A percentile compares a stretch with the other conserved stretches of the same genome.
phyloP scores from a whole-genome alignment of 2,888 invertebrate genomes.

The Orchestes rusci region DNA sequence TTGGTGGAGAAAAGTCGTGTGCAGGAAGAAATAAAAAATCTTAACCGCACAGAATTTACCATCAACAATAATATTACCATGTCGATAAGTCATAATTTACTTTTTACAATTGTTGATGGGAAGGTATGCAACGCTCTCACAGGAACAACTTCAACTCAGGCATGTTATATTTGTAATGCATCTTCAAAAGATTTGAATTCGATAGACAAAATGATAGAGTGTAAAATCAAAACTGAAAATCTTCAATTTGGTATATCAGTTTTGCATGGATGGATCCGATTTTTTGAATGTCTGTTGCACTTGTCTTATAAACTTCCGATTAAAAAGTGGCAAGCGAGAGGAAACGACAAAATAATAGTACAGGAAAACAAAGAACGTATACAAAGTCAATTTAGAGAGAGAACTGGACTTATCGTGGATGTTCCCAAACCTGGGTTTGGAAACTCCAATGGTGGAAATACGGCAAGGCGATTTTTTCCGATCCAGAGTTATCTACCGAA shows the following conservation, averaged over 20 bases:
- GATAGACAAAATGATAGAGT: too few species aligned
- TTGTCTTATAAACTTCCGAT: constrained; percentile 15
- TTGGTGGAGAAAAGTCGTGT: constrained; percentile 8
- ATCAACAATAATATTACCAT: constrained; percentile 12
- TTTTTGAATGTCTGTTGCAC: constrained; percentile 17
- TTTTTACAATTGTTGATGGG: constrained; percentile 20
- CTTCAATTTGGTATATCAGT: constrained; percentile 17
- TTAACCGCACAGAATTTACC: background rate
- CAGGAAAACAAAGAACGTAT: constrained; percentile 5
- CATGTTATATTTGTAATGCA: too few species aligned
- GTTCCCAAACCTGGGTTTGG: constrained; percentile 11
- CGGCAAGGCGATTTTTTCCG: constrained; percentile 13
- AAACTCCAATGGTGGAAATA: constrained; percentile 16
- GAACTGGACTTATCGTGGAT: constrained; percentile 12
- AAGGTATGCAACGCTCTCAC: constrained; percentile 17
- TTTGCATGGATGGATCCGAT: constrained; percentile 15
- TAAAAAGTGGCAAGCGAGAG: constrained; percentile 16
- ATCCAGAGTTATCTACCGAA: background rate
- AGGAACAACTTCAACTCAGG: constrained; percentile 11
- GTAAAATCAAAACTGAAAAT: too few species aligned
- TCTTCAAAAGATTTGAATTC: too few species aligned
- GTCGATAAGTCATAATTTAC: constrained; percentile 11
- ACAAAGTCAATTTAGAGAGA: constrained; percentile 6
- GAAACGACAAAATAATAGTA: constrained; percentile 11
- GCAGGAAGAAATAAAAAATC: constrained; percentile 15